phyloP scores from a whole-genome alignment of 2,888 invertebrate species.

The Synanthedon myopaeformis region DNA sequence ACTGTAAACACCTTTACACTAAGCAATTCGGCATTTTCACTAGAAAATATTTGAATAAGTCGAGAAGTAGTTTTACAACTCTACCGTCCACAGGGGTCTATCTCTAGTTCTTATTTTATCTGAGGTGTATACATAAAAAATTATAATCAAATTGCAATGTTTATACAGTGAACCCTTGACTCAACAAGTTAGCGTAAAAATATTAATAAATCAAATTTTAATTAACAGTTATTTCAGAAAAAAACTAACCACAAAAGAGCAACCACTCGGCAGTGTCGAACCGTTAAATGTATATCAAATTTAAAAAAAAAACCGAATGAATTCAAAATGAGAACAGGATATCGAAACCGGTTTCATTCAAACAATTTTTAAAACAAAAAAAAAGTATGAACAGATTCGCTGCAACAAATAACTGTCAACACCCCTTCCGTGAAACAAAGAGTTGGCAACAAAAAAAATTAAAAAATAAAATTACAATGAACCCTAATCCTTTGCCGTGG shows the following conservation, averaged over 20 bases:
- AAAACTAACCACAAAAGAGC: slow-evolving; percentile 58
- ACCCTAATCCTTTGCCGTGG: slow-evolving; percentile 65
- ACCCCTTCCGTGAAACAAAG: slow-evolving; percentile 68
- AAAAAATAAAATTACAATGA: slow-evolving; percentile 54
- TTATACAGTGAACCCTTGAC: slow-evolving; percentile 41
- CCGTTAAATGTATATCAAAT: slow-evolving; percentile 56
- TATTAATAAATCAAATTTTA: slow-evolving; percentile 65
- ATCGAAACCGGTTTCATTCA: slow-evolving; percentile 61
- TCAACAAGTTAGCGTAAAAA: slow-evolving; percentile 27
- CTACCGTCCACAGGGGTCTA: too few species aligned
- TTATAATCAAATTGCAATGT: slow-evolving; percentile 11
- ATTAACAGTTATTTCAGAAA: slow-evolving; percentile 49
- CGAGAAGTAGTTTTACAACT: too few species aligned
- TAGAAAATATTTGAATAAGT: too few species aligned
- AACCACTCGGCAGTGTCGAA: slow-evolving; percentile 44
- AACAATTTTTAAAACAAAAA: slow-evolving; percentile 56
- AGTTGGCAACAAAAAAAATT: slow-evolving; percentile 39
- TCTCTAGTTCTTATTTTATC: background rate
- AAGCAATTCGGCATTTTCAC: too few species aligned
- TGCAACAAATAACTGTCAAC: slow-evolving; percentile 69
- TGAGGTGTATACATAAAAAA: background rate
- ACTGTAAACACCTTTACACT: too few species aligned
- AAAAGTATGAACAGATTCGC: slow-evolving; percentile 52
- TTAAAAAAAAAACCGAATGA: slow-evolving; percentile 48
- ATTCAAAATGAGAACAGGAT: slow-evolving; percentile 49